Evolutionary conservation across 2,797 vertebrate species (phyloP), one percentile per base, ranked within the genome.

Genomic region (Aplochiton taeniatus): DNA sequence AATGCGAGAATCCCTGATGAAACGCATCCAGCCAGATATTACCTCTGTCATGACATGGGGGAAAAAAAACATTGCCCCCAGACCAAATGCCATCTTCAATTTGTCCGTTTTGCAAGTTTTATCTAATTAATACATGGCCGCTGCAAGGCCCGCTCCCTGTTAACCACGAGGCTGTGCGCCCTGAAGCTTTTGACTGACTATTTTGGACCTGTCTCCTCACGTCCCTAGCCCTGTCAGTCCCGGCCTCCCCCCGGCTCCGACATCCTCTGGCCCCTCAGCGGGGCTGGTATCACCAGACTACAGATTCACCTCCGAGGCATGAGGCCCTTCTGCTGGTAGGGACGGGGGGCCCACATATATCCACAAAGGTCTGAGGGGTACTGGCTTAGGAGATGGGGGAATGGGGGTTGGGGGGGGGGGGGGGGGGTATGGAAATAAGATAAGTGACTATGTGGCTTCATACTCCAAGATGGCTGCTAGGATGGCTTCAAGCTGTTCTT

Each of bases 151-250:
- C n/a, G n/a, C n/a, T n/a, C n/a, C n/a, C n/a, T n/a, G n/a, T n/a
- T 31, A 31, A 6, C 31, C 31, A 6, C 6, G 31, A 31, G 31
- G 31, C 31, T 6, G 31, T 31, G 2, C 2, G 31, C 31, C n/a
- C 31, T 31, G 31, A 3, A 31, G 31, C 31, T 31, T 31, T 6
- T 3, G 31, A 6, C 31, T 31, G 31, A 31, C 31, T 31, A 31
- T 31, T 31, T 31, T 31, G 31, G 31, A 31, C 53, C 48, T 20
- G 18, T 66, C 51, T 69, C 12, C 60, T 16, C 64, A 58, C 16
- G 19, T 61, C 64, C 71, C 47, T 63, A 60, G 51, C 72, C 31
- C 46, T 45, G 56, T 58, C 53, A 66, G 46, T 69, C 63, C 52
- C 16, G 48, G 20, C 55, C 31, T 6, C 45, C 20, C 57, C 41